Percentiles rank a stretch among this genome's conserved stretches.
phyloP scores from a whole-genome alignment of 2,888 invertebrate genomes.

The Pharmacophagus antenor region DNA sequence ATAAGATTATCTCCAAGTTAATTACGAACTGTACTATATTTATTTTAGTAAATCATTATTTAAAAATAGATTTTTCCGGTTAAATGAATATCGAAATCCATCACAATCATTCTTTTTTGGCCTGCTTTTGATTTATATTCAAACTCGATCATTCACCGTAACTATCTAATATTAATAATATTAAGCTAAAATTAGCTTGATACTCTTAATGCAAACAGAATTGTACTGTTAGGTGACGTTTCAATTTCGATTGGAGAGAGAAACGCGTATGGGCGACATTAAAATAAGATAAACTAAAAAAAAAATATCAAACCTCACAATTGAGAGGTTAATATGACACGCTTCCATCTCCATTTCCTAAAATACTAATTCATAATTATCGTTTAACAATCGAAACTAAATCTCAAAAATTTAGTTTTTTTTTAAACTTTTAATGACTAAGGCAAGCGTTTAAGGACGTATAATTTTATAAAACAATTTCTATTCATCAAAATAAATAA shows the following conservation, averaged over 20 bases:
- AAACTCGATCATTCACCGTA: constrained; percentile 29
- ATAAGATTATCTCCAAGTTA: neutral
- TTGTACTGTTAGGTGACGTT: constrained; percentile 61
- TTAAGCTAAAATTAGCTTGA: constrained; percentile 10
- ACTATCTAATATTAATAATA: neutral
- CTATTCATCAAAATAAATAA: neutral
- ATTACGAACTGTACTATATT: too few species aligned
- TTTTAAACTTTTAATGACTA: constrained; percentile 15
- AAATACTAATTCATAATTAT: constrained; percentile 4
- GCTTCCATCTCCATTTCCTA: constrained; percentile 8
- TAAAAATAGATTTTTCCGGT: constrained; percentile 24
- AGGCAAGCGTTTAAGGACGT: constrained; percentile 24
- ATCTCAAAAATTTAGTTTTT: constrained; percentile 12
- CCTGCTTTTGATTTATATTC: constrained; percentile 21
- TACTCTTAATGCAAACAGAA: constrained; percentile 49
- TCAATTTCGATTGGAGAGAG: constrained; percentile 6
- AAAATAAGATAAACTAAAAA: neutral
- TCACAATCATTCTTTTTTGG: constrained; percentile 39
- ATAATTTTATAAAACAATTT: neutral
- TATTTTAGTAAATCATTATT: constrained; percentile 16
- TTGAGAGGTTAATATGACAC: neutral
- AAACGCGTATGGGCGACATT: neutral
- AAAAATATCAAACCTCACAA: neutral
- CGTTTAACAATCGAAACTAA: neutral
- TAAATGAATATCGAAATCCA: constrained; percentile 26